These are phyloP conservation scores for Listronotus bonariensis DNA, from an alignment of 1,140 invertebrate species.

Conservation along the genomic window DNA sequence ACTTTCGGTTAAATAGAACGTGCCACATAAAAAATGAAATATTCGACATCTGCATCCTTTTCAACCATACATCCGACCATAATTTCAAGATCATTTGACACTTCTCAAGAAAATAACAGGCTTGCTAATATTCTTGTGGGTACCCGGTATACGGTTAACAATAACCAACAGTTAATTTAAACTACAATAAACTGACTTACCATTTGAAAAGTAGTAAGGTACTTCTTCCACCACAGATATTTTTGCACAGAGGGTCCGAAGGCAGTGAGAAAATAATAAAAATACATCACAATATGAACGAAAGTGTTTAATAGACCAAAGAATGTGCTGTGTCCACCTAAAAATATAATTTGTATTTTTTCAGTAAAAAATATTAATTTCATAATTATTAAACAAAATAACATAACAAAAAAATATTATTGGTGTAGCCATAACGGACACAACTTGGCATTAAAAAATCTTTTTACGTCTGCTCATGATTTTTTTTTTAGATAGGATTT, in stretches of 20 bases:
- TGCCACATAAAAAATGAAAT: too few species aligned
- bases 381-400: constrained; percentile 12
- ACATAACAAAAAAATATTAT: not conserved
- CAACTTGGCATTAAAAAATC: too few species aligned
- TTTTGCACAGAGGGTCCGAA: constrained; percentile 83
- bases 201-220: constrained; percentile 86
- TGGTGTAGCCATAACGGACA: not conserved
- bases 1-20: too few species aligned
- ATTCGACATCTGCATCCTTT: too few species aligned
- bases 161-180: too few species aligned
- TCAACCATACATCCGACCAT: too few species aligned
- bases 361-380: not conserved
- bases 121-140: too few species aligned
- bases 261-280: constrained; percentile 86
- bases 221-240: constrained; percentile 94
- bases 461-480: too few species aligned
- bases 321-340: constrained; percentile 78
- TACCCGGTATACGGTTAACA: too few species aligned
- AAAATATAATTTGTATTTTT: constrained; percentile 30
- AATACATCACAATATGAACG: constrained; percentile 91
- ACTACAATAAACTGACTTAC: constrained; percentile 54
- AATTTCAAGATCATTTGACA: too few species aligned
- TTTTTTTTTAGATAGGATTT: too few species aligned
- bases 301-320: constrained; percentile 86
- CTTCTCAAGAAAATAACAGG: too few species aligned